Percentiles rank a stretch among this genome's conserved stretches.
These are phyloP conservation scores for Apodemus speciosus DNA, from an alignment of 2,113 vertebrate species.

Conservation along the genomic window DNA sequence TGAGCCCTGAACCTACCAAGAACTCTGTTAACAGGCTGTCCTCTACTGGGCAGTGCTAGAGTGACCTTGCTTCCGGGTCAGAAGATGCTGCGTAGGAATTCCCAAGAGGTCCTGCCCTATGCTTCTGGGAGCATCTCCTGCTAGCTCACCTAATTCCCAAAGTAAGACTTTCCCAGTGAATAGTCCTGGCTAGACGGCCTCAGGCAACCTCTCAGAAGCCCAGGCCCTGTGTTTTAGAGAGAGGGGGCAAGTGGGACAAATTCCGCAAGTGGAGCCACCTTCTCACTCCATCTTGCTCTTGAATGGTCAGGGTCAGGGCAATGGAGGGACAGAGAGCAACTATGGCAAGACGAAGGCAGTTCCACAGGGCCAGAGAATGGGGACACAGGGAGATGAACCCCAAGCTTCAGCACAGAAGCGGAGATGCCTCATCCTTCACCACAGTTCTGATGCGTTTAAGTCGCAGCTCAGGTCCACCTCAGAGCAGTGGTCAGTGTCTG, in stretches of 20 bases:
- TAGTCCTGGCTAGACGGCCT: not conserved
- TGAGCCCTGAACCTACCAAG: not conserved
- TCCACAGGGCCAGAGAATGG: not conserved
- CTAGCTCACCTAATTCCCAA: not conserved
- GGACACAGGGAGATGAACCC: not conserved
- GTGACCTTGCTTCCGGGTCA: not conserved
- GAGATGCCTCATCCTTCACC: not conserved
- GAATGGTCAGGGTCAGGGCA: not conserved
- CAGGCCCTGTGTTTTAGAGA: not conserved
- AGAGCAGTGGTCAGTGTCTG: rapidly evolving
- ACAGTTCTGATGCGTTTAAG: rapidly evolving
- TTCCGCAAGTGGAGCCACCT: not conserved
- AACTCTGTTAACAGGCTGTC: not conserved
- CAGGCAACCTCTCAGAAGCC: not conserved
- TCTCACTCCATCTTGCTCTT: not conserved
- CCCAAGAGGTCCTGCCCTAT: not conserved
- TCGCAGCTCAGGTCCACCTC: not conserved
- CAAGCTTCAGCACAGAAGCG: not conserved
- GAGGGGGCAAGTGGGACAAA: not conserved
- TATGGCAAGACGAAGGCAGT: not conserved
- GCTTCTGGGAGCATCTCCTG: not conserved
- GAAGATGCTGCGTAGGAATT: not conserved
- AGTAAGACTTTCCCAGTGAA: not conserved
- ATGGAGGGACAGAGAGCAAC: too few relatives aligned
- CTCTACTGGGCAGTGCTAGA: not conserved